A percentile compares a stretch with the other conserved stretches of the same genome.
Conservation (phyloP, 1,140 invertebrate genomes). For the Oryctes rhinoceros region DNA sequence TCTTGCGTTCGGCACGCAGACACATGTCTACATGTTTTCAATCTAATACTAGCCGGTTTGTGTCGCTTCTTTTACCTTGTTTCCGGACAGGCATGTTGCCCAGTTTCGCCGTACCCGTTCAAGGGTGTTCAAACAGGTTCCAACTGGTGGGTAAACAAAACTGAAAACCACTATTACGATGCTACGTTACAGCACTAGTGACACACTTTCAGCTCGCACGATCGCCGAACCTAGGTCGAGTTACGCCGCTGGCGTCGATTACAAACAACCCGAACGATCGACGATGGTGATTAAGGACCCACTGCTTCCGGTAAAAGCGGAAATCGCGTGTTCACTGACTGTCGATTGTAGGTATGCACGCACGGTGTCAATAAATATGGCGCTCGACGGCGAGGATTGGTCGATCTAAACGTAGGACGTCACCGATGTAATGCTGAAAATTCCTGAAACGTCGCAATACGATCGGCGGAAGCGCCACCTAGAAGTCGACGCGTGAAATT, state of each 20-base stretch:
- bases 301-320: slow-evolving; percentile 21
- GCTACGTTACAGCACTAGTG: not conserved
- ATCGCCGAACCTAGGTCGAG: slow-evolving; percentile 16
- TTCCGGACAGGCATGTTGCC: slow-evolving; percentile 30
- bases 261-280: slow-evolving; percentile 20
- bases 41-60: not conserved
- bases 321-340: slow-evolving; percentile 31
- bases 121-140: slow-evolving; percentile 18
- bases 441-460: slow-evolving; percentile 33
- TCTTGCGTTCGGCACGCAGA: not conserved
- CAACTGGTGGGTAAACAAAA: not conserved
- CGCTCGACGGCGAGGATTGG: slow-evolving; percentile 4
- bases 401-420: slow-evolving; percentile 21
- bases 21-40: not conserved
- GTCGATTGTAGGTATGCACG: slow-evolving; percentile 26
- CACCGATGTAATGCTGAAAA: slow-evolving; percentile 21
- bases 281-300: slow-evolving; percentile 18
- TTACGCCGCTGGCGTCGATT: not conserved
- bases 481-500: not conserved
- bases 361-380: slow-evolving; percentile 35
- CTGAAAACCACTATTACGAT: not conserved
- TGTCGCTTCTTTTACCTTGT: slow-evolving; percentile 5
- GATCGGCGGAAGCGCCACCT: not conserved
- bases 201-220: slow-evolving; percentile 15
- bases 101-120: not conserved